Percentiles rank a stretch among this genome's conserved stretches.
Evolutionary conservation across 1,140 invertebrate species (phyloP).

Genomic region (Drosophila auraria): DNA sequence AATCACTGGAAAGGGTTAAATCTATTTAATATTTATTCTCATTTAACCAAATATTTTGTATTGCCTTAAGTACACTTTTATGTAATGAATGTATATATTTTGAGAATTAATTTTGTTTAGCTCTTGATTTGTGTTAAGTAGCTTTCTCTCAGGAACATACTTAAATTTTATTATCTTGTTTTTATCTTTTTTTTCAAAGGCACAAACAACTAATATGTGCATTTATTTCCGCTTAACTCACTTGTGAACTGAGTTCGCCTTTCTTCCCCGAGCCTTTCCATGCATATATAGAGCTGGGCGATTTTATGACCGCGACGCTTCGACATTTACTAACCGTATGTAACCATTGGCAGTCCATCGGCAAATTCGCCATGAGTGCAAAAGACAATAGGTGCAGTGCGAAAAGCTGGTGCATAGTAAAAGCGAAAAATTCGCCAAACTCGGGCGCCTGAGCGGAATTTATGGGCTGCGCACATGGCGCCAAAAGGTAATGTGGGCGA

Average conservation of each 20-base stretch:
- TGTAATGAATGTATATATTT: background rate
- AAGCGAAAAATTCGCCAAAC: constrained; percentile 36
- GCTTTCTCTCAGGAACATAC: background rate
- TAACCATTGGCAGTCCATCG: constrained; percentile 28
- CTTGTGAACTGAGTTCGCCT: constrained; percentile 18
- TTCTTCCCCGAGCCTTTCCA: constrained; percentile 25
- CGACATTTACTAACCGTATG: constrained; percentile 66
- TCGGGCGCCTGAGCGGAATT: constrained; percentile 51
- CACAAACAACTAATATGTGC: background rate
- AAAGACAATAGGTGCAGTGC: constrained; percentile 47
- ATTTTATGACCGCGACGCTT: constrained; percentile 70
- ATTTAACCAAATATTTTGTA: background rate
- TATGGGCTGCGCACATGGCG: constrained; percentile 71
- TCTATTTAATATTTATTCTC: too few species aligned
- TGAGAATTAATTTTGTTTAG: background rate
- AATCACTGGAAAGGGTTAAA: background rate
- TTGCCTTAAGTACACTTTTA: background rate
- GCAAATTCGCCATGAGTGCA: constrained; percentile 37
- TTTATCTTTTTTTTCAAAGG: background rate
- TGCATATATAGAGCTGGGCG: constrained; percentile 15
- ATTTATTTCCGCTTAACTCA: constrained; percentile 12
- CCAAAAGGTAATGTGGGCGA: constrained; percentile 60
- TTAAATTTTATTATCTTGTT: too few species aligned
- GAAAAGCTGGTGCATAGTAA: constrained; percentile 37
- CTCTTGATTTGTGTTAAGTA: background rate